These are phyloP conservation scores for Xerus inauris DNA, from an alignment of 2,113 vertebrate genomes.

Conservation along the genomic window DNA sequence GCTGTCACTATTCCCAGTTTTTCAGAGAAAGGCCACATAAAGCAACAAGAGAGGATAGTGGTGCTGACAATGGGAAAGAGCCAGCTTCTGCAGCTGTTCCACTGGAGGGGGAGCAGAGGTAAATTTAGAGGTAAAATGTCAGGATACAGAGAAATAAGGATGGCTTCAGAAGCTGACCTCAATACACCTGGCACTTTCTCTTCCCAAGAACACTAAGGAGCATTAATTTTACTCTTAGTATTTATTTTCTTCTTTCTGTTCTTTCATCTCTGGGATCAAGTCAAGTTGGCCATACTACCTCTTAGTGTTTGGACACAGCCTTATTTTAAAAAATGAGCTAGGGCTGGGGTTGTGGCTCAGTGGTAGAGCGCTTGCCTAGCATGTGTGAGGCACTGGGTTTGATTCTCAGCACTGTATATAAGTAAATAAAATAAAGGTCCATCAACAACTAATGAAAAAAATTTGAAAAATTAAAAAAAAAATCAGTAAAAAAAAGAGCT, in stretches of 20 bases:
- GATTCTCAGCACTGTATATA: no score
- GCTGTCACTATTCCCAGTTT: not conserved
- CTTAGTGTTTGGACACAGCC: not conserved
- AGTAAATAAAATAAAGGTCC: no score
- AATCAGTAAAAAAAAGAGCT: not conserved
- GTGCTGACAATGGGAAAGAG: not conserved
- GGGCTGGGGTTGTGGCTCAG: no score
- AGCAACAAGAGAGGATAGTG: not conserved
- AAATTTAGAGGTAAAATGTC: not conserved
- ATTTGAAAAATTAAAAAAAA: no score
- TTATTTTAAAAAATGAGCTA: constrained; percentile 30
- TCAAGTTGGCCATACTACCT: not conserved
- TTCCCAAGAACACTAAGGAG: not conserved
- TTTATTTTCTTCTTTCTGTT: constrained; percentile 34
- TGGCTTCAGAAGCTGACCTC: not conserved
- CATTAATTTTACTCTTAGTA: not conserved
- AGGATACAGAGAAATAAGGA: not conserved
- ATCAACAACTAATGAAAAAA: no score
- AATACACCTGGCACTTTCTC: not conserved
- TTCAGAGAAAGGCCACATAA: not conserved
- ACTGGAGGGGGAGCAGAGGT: not conserved
- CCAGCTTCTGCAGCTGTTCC: not conserved
- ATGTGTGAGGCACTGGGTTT: no score
- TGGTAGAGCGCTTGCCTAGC: no score
- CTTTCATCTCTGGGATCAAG: not conserved